Conservation (phyloP, 2,113 vertebrate genomes). For the Heterotis niloticus region DNA sequence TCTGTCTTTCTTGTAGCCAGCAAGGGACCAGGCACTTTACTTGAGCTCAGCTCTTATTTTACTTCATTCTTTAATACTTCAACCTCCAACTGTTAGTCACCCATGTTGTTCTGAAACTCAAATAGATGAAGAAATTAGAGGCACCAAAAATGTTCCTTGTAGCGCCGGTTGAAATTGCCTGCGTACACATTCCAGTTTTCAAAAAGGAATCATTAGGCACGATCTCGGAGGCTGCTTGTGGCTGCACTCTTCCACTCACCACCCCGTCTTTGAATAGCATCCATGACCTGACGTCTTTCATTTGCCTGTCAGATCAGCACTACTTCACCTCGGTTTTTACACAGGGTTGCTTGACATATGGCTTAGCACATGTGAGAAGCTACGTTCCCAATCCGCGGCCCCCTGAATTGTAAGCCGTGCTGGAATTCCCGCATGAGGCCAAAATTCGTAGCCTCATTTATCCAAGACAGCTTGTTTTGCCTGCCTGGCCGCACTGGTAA, state of each 20-base stretch:
- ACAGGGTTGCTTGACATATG: neutral
- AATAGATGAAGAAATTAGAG: neutral
- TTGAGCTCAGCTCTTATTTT: neutral
- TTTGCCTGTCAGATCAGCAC: neutral
- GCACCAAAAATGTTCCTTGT: neutral
- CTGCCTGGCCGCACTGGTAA: neutral
- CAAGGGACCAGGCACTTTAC: neutral
- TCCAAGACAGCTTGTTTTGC: neutral
- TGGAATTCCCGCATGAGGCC: slow-evolving; percentile 2
- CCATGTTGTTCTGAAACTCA: neutral
- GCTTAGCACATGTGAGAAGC: neutral
- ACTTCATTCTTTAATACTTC: neutral
- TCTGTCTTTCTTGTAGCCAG: neutral
- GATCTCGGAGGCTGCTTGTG: neutral
- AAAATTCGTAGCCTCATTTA: slow-evolving; percentile 12
- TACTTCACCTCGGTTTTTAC: neutral
- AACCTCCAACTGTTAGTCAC: neutral
- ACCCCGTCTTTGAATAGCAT: neutral
- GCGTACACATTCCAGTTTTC: neutral
- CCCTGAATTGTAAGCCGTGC: neutral
- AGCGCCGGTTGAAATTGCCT: too few species aligned
- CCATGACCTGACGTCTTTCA: neutral
- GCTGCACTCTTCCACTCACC: neutral
- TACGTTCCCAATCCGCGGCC: neutral
- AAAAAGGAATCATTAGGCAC: neutral